Base-by-base conservation (phyloP, 2,888 invertebrate genomes). In the Caenorhabditis wallacei region DNA sequence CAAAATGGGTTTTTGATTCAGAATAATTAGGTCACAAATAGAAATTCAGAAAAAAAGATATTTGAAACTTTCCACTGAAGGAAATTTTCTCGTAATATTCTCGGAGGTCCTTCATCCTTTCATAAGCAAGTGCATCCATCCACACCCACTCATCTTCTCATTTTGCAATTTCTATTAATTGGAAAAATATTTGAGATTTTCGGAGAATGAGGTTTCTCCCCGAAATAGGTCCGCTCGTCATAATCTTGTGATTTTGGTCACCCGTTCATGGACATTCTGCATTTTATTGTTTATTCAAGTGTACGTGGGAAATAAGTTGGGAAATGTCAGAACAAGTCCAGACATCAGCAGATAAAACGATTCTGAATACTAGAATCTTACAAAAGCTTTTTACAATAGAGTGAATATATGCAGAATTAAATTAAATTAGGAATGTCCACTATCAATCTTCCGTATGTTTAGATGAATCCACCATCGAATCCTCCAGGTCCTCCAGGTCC, bases 401-500 rank as follows among this genome's bases (percentile, higher is more conserved):
- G 30, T 8, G 30, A 30, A n/a, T n/a, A n/a, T n/a, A n/a, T 10
- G 5, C 13, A 43, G 43, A 2, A 43, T 8, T 43, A 48, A 18
- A 53, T 16, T 53, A 53, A 18, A 53, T 18, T 18, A 3, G 53
- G 53, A 18, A 18, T 53, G 53, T 53, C 7, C 43, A 43, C 13
- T 18, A 43, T 3, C 16, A 40, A 7, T 56, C 13, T 11, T 56
- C 26, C 11, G 11, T 0, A 2, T 7, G 40, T 13, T 74, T 46
- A 75, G 57, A 75, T 59, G 43, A 57, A 76, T 59, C 69, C 66
- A 24, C 66, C n/a, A 5, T 35, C 51, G 22, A 35, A 35, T 35
- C 66, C 66, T 18, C 80, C 66, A 46, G 16, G 18, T 35, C 80
- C 80, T 22, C 79, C 78, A 11, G 63, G 48, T 53, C 80, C 59